These are phyloP conservation scores for Eulemur coronatus DNA, from an alignment of 2,797 vertebrate species.

Conservation along the genomic window DNA sequence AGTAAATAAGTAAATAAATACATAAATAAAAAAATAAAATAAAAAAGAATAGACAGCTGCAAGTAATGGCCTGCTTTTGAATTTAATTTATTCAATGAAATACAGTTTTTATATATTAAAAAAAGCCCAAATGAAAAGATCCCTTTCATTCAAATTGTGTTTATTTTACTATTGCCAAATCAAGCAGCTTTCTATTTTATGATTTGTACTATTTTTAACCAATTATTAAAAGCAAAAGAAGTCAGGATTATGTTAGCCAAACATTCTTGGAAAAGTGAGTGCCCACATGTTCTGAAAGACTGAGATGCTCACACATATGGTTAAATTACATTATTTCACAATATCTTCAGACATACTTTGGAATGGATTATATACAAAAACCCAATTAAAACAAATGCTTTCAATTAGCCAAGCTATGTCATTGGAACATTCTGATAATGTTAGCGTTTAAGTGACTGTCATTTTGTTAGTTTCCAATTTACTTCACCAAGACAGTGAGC, in stretches of 20 bases:
- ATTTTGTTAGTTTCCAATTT: conserved; percentile 73
- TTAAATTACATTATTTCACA: conserved; percentile 24
- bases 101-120: conserved; percentile 44
- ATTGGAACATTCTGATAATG: conserved; percentile 45
- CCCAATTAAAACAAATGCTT: conserved; percentile 30
- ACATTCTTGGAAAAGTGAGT: not conserved
- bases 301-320: not conserved
- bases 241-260: conserved; percentile 22
- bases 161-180: conserved; percentile 50
- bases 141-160: conserved; percentile 22
- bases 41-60: conserved; percentile 27
- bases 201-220: conserved; percentile 47
- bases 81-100: conserved; percentile 65
- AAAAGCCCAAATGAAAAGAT: conserved; percentile 29
- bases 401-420: not conserved
- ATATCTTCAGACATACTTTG: conserved; percentile 29
- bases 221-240: conserved; percentile 47
- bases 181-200: conserved; percentile 53
- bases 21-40: no score
- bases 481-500: conserved; percentile 69
- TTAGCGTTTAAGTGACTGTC: conserved; percentile 61
- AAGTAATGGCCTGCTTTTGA: conserved; percentile 69
- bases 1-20: no score
- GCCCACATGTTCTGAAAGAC: not conserved
- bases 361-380: conserved; percentile 48